Base-by-base conservation (phyloP, 1,140 invertebrate species). In the Globodera rostochiensis region DNA sequence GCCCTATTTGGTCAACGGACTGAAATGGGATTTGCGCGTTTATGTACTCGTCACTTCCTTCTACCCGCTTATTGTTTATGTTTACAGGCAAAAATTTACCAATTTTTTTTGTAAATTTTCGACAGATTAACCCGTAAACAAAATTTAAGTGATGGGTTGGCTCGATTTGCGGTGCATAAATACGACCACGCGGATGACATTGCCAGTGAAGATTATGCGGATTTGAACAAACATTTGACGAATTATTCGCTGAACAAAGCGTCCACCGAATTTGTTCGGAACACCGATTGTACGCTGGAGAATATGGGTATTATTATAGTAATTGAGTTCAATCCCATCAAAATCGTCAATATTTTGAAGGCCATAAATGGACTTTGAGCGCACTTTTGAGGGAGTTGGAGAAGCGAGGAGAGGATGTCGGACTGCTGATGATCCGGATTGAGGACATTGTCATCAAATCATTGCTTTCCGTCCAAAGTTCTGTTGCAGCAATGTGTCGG, bases 21-120 rank as follows among this genome's bases (percentile, higher is more conserved):
- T 96, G 91, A 98, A 98, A 90, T 98, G 96, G 91, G 97, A 99
- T 91, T 91, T 98, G 82, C 92, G 97, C 4, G 91, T 98, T 21
- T 98, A 98, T 91, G 96, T 98, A 7, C 91, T 97, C 7, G 94
- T 98, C 8, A 98, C 96, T 0, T 97, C 95, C 71, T 94, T 98
- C 85, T 94, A 98, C 91, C 97, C 97, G 0, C 91, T 96, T 57
- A 92, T 94, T 73, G 94, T 97, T 77, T 98, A 98, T 89, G 91
- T 98, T 25, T 83, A 83, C 82, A 84, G 77, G 77, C 36, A 64
- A 76, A 49, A 36, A 5, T 78, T 74, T 19, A 13, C 6, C 8
- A 76, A 4, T 1, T 73, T 47, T 75, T 77, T 1, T 95, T 91
- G 53, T 53, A 15, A 53, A 53, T 53, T 53, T 11, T 11, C 6